Evolutionary conservation across 1,140 invertebrate genomes (phyloP), one percentile per base, ranked within the genome.

Genomic region (Bombus affinis): DNA sequence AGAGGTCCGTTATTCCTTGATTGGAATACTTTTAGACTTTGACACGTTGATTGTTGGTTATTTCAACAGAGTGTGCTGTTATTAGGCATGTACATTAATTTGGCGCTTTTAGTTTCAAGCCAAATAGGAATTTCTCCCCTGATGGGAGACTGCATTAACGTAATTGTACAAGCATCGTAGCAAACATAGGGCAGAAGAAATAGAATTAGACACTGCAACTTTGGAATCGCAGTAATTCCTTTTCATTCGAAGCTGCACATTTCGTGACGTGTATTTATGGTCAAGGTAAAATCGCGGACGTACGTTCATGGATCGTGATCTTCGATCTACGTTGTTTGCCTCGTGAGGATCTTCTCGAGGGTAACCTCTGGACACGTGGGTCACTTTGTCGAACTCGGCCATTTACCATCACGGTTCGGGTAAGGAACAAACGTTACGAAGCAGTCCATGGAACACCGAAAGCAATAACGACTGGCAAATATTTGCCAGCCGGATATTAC

Each of bases 401-500:
- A 39, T 71, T 39, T 42, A 25, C 53, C 22, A 44, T 72, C 32
- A 25, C 9, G 73, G 47, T 22, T 53, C 22, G 25, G 4, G 22
- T 6, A 25, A n/a, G 42, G 37, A 86, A 62, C 32, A 42, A 71
- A 76, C 62, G 72, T 83, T 47, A 28, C 42, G 44, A 53, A 22
- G 35, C 37, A n/a, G 5, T 6, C 5, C 59, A 62, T 13, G 59
- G 59, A 62, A 32, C 35, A 39, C 18, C 25, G 28, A 35, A 8
- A 22, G 57, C 32, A n/a, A n/a, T 73, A 78, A 62, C n/a, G 42
- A 68, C 28, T 66, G 25, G 80, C 65, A 90, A 90, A 89, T 88
- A 88, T 90, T 89, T 90, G 47, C 32, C 44, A 8, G 6, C 22
- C 75, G 79, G 72, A 72, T 83, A 90, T 89, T 90, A 86, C 81